Conservation (phyloP, 2,888 invertebrate species). For the Lasius fuliginosus region DNA sequence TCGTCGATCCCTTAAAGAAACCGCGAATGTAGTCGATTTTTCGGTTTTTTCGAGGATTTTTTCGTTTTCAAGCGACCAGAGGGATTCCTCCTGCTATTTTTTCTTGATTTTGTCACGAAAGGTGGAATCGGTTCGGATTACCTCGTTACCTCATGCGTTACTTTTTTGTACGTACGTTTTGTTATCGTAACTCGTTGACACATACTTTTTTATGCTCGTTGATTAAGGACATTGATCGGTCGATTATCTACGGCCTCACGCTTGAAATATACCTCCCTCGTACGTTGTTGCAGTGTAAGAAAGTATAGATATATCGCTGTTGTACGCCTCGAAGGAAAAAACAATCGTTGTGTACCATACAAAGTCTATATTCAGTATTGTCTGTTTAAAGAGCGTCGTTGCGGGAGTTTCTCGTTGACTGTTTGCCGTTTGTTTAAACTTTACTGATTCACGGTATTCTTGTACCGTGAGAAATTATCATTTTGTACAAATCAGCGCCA, state of each 20-base stretch:
- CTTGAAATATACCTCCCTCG: conserved; percentile 40
- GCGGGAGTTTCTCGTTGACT: conserved; percentile 58
- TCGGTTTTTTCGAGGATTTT: not conserved
- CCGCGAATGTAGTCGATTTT: not conserved
- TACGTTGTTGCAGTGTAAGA: conserved; percentile 42
- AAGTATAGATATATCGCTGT: conserved; percentile 63
- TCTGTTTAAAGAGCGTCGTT: conserved; percentile 51
- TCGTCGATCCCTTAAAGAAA: not conserved
- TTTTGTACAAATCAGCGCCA: conserved; percentile 71
- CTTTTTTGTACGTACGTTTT: conserved; percentile 44
- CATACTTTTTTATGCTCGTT: conserved; percentile 55
- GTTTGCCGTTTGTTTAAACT: conserved; percentile 54
- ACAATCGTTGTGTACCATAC: conserved; percentile 55
- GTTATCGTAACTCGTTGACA: conserved; percentile 57
- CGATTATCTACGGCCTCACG: conserved; percentile 33
- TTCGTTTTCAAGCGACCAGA: not conserved
- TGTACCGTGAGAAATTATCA: conserved; percentile 55
- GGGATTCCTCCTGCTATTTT: not conserved
- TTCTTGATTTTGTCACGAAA: not conserved
- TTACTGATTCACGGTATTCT: conserved; percentile 60
- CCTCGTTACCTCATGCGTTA: conserved; percentile 26
- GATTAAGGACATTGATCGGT: conserved; percentile 26
- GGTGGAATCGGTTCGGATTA: conserved; percentile 28
- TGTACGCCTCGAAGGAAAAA: conserved; percentile 43
- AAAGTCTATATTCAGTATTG: conserved; percentile 57